These are phyloP conservation scores for Vicugna pacos DNA, from an alignment of 2,113 vertebrate species.

Conservation along the genomic window DNA sequence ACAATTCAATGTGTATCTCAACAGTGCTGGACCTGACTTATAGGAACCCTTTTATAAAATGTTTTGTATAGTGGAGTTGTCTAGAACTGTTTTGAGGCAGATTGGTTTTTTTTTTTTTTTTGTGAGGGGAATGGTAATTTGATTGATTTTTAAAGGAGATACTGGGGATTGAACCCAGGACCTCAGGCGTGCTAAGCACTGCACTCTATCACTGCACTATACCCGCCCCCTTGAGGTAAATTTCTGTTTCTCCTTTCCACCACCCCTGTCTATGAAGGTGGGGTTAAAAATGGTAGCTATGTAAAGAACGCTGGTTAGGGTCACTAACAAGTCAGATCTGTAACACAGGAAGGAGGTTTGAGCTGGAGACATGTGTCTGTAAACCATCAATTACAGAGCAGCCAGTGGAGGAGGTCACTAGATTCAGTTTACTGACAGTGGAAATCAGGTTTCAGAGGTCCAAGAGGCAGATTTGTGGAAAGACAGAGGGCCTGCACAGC, in stretches of 20 bases:
- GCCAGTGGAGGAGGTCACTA: not conserved
- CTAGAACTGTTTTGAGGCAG: not conserved
- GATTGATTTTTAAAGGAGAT: no score
- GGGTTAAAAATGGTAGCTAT: not conserved
- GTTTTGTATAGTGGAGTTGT: not conserved
- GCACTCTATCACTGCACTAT: no score
- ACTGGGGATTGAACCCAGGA: no score
- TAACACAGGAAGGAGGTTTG: not conserved
- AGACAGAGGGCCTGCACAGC: not conserved
- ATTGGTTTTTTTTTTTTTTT: no score
- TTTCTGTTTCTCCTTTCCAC: not conserved
- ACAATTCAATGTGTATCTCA: not conserved
- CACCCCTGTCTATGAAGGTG: not conserved
- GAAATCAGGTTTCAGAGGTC: not conserved
- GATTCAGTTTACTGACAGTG: not conserved
- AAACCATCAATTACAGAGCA: not conserved
- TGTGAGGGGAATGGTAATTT: no score
- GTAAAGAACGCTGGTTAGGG: not conserved
- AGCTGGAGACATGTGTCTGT: not conserved
- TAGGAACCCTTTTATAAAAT: not conserved
- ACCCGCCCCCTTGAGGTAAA: not conserved
- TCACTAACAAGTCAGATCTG: not conserved
- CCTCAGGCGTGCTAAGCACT: no score
- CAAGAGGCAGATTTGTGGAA: not conserved
- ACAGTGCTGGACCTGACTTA: not conserved